These are phyloP conservation scores for Hirtodrosophila cameraria DNA, from an alignment of 2,888 invertebrate genomes.

Conservation along the genomic window DNA sequence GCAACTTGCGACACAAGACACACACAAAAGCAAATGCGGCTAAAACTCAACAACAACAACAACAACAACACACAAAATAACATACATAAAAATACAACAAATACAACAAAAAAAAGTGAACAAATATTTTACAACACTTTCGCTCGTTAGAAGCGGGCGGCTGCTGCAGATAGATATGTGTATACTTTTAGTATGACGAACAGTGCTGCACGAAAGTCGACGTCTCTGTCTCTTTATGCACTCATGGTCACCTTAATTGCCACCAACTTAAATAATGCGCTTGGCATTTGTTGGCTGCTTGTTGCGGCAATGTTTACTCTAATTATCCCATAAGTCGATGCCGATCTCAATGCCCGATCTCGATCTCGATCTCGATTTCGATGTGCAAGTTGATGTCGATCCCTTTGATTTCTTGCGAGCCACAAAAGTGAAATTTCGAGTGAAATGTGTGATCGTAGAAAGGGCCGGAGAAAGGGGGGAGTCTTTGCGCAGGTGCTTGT, in stretches of 20 bases:
- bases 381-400: too few relatives aligned
- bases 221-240: slow-evolving; percentile 51
- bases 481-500: neutral
- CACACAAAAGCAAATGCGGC: slow-evolving; percentile 37
- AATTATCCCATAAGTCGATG: slow-evolving; percentile 57
- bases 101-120: slow-evolving; percentile 28
- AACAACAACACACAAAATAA: slow-evolving; percentile 19
- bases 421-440: slow-evolving; percentile 59
- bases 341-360: slow-evolving; percentile 35
- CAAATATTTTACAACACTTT: slow-evolving; percentile 77
- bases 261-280: slow-evolving; percentile 55
- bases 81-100: too few relatives aligned
- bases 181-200: slow-evolving; percentile 11
- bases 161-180: slow-evolving; percentile 4
- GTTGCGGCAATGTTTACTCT: slow-evolving; percentile 52
- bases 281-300: slow-evolving; percentile 50
- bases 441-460: slow-evolving; percentile 50
- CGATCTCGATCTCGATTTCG: too few relatives aligned
- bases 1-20: slow-evolving; percentile 34
- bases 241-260: slow-evolving; percentile 69
- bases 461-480: neutral
- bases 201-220: slow-evolving; percentile 47
- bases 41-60: too few relatives aligned
- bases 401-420: slow-evolving; percentile 42
- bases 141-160: slow-evolving; percentile 78